Conservation (phyloP, 37 sponge, comb jelly and placozoan genomes). For the Hexactinellida sp. region DNA sequence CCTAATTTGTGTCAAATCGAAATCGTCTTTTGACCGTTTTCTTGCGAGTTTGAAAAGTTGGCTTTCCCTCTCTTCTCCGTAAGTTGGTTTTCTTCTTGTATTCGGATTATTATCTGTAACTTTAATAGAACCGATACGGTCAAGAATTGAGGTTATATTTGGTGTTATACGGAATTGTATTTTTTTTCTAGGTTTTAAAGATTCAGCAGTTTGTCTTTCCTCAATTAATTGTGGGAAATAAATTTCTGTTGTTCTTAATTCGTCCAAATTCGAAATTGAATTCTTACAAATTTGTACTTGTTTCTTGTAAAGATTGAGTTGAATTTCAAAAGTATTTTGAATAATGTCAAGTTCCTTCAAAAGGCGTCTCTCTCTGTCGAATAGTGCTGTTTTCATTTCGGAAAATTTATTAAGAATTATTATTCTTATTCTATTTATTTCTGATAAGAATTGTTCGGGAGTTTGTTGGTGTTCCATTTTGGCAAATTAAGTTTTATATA, state of each 20-base stretch:
- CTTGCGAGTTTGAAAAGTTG: not conserved
- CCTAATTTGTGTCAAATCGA: not conserved
- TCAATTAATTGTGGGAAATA: not conserved
- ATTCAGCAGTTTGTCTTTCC: not conserved
- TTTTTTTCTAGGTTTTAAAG: not conserved
- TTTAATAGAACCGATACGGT: not conserved
- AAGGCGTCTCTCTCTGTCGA: not conserved
- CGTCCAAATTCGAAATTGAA: not conserved
- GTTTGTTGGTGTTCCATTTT: not conserved
- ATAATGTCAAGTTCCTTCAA: slow-evolving; percentile 10
- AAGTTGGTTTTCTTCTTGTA: not conserved
- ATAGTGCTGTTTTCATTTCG: not conserved
- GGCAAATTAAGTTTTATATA: no score
- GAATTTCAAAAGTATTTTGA: not conserved
- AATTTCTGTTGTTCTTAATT: not conserved
- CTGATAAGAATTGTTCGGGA: not conserved
- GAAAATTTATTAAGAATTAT: not conserved
- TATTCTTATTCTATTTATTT: not conserved
- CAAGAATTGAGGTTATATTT: not conserved
- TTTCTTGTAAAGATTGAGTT: not conserved
- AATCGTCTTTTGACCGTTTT: not conserved
- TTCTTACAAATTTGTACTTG: not conserved
- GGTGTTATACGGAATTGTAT: not conserved
- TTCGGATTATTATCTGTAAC: not conserved
- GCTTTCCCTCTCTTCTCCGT: slow-evolving; percentile 10